Conservation (phyloP, 2,797 vertebrate species). For the Microctenopoma steveboyesi region DNA sequence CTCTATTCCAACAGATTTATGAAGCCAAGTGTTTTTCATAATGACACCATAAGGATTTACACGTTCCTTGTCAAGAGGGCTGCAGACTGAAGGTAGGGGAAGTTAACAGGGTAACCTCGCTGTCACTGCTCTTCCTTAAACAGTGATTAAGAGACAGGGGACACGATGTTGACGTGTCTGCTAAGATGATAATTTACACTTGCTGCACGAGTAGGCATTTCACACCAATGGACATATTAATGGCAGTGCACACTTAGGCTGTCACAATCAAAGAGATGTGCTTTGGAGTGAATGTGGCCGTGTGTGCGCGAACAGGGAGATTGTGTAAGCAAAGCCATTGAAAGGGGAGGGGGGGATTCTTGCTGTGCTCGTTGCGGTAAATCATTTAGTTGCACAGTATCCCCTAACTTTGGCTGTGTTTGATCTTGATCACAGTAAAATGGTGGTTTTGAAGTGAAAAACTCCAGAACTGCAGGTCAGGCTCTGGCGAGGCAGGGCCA, state of each 20-base stretch:
- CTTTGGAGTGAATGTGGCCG: conserved; percentile 57
- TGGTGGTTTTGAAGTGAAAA: conserved; percentile 97
- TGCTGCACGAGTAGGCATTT: conserved; percentile 76
- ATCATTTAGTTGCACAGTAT: conserved; percentile 89
- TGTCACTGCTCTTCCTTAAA: conserved; percentile 80
- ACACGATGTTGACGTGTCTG: conserved; percentile 74
- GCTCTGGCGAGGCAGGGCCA: conserved; percentile 89
- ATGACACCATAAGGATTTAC: conserved; percentile 80
- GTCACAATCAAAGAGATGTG: conserved; percentile 78
- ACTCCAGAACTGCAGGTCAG: conserved; percentile 97
- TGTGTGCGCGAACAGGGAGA: conserved; percentile 81
- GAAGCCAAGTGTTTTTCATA: conserved; percentile 74
- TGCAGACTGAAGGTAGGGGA: conserved; percentile 63
- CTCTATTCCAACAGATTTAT: conserved; percentile 73
- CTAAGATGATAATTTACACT: conserved; percentile 80
- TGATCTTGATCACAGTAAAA: conserved; percentile 95
- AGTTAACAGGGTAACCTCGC: conserved; percentile 78
- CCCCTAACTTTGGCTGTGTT: conserved; percentile 91
- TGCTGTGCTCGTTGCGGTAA: conserved; percentile 91
- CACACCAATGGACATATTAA: conserved; percentile 80
- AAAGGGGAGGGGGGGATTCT: conserved; percentile 59
- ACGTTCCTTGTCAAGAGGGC: conserved; percentile 71
- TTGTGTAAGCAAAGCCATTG: conserved; percentile 80
- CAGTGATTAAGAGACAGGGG: conserved; percentile 81
- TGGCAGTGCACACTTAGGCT: conserved; percentile 74